Base-by-base conservation (phyloP, 2,888 invertebrate genomes). In the Caenorhabditis sp. region DNA sequence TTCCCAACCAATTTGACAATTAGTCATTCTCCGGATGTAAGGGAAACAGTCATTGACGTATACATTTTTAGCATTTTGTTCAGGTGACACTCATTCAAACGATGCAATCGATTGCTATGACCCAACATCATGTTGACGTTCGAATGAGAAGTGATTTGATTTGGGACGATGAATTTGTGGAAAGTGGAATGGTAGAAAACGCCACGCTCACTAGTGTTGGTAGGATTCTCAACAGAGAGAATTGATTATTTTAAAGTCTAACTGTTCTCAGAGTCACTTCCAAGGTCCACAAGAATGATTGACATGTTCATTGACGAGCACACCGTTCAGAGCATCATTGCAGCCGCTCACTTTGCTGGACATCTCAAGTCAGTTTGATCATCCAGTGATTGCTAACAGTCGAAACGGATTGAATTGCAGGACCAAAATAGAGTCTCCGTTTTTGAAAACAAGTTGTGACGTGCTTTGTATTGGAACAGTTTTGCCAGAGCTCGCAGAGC, bases 241-340 rank as follows among this genome's bases (percentile, higher is more conserved):
- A 41, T 41, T 22, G 20, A 2, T 45, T 20, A 50, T 11, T 24
- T n/a, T n/a, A n/a, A n/a, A n/a, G n/a, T n/a, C n/a, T n/a, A n/a
- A n/a, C 26, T 24, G 6, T 24, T 70, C 77, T 46, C 17, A 79
- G 82, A 83, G 48, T 59, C 81, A 0, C 71, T 85, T 26, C 77
- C 78, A 22, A 58, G 78, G 24, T 82, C 86, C 0, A 74, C 79
- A 2, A 63, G 82, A 61, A 84, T 86, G 85, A 72, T 86, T 27
- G 87, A 87, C 53, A 80, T 87, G 75, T 85, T 85, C 53, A 78
- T 87, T 27, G 86, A 87, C 58, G 87, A 87, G 58, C 78, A 81
- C 52, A 87, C 86, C 0, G 81, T 87, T 8, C 86, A 87, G 56
- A 84, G 85, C 26, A 79, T 86, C 13, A 66, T 85, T 32, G 83